phyloP scores from a whole-genome alignment of 2,888 invertebrate genomes.

The Deilephila elpenor region DNA sequence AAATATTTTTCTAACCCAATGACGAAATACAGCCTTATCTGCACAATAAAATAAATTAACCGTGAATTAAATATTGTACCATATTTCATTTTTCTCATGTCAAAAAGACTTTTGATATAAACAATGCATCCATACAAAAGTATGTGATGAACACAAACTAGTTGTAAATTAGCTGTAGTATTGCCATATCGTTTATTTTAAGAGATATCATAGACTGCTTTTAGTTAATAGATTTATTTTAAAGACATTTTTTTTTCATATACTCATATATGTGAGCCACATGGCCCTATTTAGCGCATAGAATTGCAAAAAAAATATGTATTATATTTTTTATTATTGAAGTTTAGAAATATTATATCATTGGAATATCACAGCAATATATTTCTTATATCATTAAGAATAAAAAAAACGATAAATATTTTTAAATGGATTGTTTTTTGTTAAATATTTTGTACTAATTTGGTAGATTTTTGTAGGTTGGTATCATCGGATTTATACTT shows the following conservation, averaged over 20 bases:
- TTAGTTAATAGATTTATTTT: conserved; percentile 49
- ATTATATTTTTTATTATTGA: not conserved
- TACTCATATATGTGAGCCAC: conserved; percentile 12
- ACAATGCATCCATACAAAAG: not conserved
- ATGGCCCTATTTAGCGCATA: conserved; percentile 19
- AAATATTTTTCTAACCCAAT: not conserved
- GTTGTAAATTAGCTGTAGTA: conserved; percentile 35
- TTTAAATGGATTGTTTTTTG: not conserved
- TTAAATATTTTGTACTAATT: conserved; percentile 7
- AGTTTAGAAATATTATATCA: conserved; percentile 1
- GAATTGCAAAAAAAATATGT: conserved; percentile 12
- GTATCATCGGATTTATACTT: not conserved
- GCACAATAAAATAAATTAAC: not conserved
- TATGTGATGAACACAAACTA: conserved; percentile 12
- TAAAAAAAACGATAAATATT: not conserved
- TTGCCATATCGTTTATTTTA: conserved; percentile 60
- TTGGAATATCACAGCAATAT: conserved; percentile 9
- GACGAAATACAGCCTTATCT: no score
- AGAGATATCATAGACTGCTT: conserved; percentile 74
- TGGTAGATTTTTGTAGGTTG: conserved; percentile 4
- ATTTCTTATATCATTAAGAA: not conserved
- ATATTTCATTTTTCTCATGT: not conserved
- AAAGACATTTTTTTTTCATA: conserved; percentile 36
- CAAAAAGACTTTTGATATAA: not conserved
- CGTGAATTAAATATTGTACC: not conserved